Evolutionary conservation across 2,888 invertebrate genomes (phyloP).

Genomic region (Myopa testacea): DNA sequence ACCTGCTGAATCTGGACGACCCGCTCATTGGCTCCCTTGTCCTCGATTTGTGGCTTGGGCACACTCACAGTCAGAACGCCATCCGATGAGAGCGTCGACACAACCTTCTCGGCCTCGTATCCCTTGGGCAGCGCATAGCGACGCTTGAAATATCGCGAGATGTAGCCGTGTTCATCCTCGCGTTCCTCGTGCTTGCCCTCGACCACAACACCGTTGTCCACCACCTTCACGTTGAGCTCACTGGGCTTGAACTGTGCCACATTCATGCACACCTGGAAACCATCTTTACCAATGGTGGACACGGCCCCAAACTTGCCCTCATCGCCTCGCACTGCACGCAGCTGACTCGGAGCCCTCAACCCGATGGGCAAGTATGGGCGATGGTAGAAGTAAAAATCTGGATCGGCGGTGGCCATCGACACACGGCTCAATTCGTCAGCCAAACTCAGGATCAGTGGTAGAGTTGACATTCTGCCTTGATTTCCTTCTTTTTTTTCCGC

Average conservation of each 20-base stretch:
- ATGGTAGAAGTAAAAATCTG: slow-evolving; percentile 29
- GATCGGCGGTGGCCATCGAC: slow-evolving; percentile 36
- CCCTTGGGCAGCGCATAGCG: slow-evolving; percentile 81
- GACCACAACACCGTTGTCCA: slow-evolving; percentile 76
- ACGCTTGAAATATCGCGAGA: slow-evolving; percentile 80
- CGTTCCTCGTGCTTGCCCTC: slow-evolving; percentile 84
- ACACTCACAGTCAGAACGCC: slow-evolving; percentile 79
- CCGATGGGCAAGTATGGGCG: slow-evolving; percentile 35
- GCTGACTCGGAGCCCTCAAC: slow-evolving; percentile 24
- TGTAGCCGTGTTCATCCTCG: slow-evolving; percentile 78
- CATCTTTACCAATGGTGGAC: slow-evolving; percentile 72
- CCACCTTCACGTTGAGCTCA: slow-evolving; percentile 82
- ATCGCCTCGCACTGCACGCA: slow-evolving; percentile 72
- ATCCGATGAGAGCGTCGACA: slow-evolving; percentile 80
- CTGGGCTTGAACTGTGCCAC: slow-evolving; percentile 83
- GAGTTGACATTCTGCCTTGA: slow-evolving; percentile 55
- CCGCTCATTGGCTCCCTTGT: slow-evolving; percentile 68
- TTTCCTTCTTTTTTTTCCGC: neutral
- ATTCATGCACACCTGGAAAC: slow-evolving; percentile 79
- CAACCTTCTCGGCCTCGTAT: slow-evolving; percentile 78
- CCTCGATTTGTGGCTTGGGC: slow-evolving; percentile 69
- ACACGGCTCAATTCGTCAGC: slow-evolving; percentile 57
- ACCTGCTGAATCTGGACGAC: slow-evolving; percentile 74
- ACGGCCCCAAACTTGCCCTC: too few species aligned
- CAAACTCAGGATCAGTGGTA: slow-evolving; percentile 61